Evolutionary conservation across 2,113 vertebrate genomes (phyloP), one percentile per base, ranked within the genome.

Genomic region (Equus quagga): DNA sequence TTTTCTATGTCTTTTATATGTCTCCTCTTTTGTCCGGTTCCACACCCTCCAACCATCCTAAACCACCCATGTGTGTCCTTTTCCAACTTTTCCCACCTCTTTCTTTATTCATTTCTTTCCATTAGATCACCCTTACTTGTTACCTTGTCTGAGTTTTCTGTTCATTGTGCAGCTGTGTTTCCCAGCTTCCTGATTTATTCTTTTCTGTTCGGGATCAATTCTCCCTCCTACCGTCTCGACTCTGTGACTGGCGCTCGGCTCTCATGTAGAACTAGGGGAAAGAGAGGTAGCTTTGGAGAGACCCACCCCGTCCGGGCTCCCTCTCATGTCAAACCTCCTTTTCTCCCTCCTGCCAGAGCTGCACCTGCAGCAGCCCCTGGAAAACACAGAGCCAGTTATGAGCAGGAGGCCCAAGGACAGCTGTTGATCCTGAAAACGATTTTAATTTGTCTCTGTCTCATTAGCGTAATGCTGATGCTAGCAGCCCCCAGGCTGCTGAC

Each of bases 371-470:
- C 80, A 84, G 85, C 56, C 54, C 81, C 24, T 31, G 86, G 64
- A 89, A 96, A 95, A 88, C 70, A 82, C 21, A 49, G 58, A 88
- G 80, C 73, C 91, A 51, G 88, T 96, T 96, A 76, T 91, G 95
- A 94, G 81, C 0, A 0, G 84, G 46, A 91, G 83, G 70, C 82
- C 31, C 70, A 90, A 96, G 94, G 96, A 28, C 3, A 98, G 96
- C 28, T 96, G 97, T 98, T 98, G 98, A 97, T 98, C 89, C 97
- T 93, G 97, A 94, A 97, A 98, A 96, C 23, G 58, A 87, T 82
- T 0, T 76, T 97, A 98, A 98, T 98, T 98, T 98, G 95, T 98
- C 98, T 97, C 94, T 79, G 88, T 98, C 98, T 98, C 98, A 98
- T 99, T 98, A 98, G 98, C 98, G 98, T 96, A 91, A 96, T 93